phyloP scores from a whole-genome alignment of 2,888 invertebrate species.

The Parnassius smintheus region DNA sequence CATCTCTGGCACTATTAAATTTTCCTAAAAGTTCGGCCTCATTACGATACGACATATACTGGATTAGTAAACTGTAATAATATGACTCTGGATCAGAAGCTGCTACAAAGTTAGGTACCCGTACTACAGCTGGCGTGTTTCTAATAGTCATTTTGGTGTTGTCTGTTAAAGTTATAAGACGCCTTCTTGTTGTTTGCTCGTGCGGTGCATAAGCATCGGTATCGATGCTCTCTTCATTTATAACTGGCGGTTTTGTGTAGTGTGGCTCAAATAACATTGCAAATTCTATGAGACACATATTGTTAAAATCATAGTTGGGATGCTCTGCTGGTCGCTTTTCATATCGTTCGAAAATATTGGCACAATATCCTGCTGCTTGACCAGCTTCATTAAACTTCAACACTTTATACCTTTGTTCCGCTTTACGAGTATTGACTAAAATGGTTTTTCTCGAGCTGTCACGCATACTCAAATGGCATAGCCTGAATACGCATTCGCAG shows the following conservation, averaged over 20 bases:
- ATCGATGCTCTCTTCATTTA: constrained; percentile 31
- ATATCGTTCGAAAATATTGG: too few species aligned
- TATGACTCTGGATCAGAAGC: not conserved
- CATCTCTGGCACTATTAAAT: too few species aligned
- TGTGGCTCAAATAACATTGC: constrained; percentile 35
- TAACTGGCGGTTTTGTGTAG: constrained; percentile 22
- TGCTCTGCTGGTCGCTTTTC: too few species aligned
- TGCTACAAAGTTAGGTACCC: too few species aligned
- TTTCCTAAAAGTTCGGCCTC: constrained; percentile 27
- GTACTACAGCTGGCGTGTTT: constrained; percentile 31
- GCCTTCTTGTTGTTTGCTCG: constrained; percentile 23
- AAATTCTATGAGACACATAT: constrained; percentile 31
- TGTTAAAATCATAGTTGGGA: not conserved
- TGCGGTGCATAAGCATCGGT: constrained; percentile 21
- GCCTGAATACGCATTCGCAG: too few species aligned
- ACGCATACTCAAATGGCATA: too few species aligned
- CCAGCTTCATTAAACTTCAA: constrained; percentile 34
- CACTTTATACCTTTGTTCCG: constrained; percentile 37
- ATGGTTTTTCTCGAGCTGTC: too few species aligned
- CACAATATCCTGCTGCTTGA: constrained; percentile 7
- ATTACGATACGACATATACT: constrained; percentile 32
- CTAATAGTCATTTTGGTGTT: constrained; percentile 27
- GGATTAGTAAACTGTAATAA: constrained; percentile 32
- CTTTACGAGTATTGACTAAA: too few species aligned
- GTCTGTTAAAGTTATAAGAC: constrained; percentile 29